These are phyloP conservation scores for Equus przewalskii DNA, from an alignment of 2,113 vertebrate species.

Conservation along the genomic window DNA sequence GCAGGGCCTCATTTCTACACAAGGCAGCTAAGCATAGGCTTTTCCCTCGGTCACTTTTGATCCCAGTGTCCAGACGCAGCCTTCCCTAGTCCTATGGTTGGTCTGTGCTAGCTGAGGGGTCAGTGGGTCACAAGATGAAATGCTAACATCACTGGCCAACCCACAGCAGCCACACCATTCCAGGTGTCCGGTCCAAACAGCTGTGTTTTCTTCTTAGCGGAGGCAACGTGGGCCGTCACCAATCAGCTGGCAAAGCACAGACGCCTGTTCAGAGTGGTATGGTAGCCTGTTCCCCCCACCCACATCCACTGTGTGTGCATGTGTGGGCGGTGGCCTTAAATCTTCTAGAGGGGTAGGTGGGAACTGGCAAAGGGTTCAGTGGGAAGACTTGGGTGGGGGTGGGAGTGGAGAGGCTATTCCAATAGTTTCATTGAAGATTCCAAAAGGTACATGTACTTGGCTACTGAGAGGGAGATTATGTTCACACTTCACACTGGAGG, in stretches of 20 bases:
- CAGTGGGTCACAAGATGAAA: slow-evolving; percentile 30
- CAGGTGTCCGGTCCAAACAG: not conserved
- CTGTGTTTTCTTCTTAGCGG: slow-evolving; percentile 66
- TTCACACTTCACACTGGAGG: not conserved
- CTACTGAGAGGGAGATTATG: not conserved
- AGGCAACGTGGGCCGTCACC: not conserved
- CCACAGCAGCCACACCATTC: not conserved
- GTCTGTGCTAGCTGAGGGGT: slow-evolving; percentile 4
- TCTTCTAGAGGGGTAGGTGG: not conserved
- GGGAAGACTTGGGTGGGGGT: not conserved
- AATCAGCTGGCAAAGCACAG: slow-evolving; percentile 1
- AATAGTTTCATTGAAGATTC: slow-evolving; percentile 28
- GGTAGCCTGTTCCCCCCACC: not conserved
- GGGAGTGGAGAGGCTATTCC: not conserved
- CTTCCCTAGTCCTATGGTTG: not conserved
- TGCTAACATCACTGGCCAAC: not conserved
- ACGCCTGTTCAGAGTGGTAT: not conserved
- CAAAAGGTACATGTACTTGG: slow-evolving; percentile 6
- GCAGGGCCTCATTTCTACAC: not conserved
- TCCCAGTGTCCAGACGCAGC: not conserved
- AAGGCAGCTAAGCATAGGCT: not conserved
- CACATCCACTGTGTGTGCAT: not conserved
- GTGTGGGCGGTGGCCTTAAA: not conserved
- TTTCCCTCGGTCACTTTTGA: not conserved
- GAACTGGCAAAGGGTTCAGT: slow-evolving; percentile 1